These are phyloP conservation scores for Caenorhabditis latens DNA, from an alignment of 1,140 invertebrate genomes.

Conservation along the genomic window DNA sequence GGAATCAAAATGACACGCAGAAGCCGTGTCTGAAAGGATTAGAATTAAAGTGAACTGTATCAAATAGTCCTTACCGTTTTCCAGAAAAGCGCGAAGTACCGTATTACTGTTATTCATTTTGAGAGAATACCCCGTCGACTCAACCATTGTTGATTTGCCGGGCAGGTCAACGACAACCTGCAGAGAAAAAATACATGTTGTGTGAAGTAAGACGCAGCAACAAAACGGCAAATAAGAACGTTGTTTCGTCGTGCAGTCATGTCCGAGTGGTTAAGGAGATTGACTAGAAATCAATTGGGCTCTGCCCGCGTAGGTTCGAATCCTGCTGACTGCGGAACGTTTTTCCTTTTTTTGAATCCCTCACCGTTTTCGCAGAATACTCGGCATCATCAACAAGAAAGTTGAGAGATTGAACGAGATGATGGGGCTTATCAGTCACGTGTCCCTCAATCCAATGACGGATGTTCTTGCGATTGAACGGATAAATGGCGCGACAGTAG, in stretches of 20 bases:
- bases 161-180: conserved; percentile 33
- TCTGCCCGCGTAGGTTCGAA: conserved; percentile 71
- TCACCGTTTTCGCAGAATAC: conserved; percentile 32
- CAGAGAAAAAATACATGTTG: too few relatives aligned
- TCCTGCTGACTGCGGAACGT: conserved; percentile 66
- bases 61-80: background rate
- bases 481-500: conserved; percentile 37
- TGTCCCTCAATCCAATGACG: conserved; percentile 51
- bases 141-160: conserved; percentile 28
- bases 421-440: conserved; percentile 39
- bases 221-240: too few relatives aligned
- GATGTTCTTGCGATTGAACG: conserved; percentile 47
- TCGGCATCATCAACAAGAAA: conserved; percentile 10
- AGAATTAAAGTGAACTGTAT: background rate
- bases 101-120: conserved; percentile 35
- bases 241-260: conserved; percentile 45
- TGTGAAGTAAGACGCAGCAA: background rate
- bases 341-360: background rate
- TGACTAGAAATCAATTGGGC: conserved; percentile 69
- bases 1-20: conserved; percentile 16
- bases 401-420: conserved; percentile 34
- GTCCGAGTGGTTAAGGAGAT: conserved; percentile 67
- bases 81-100: conserved; percentile 23
- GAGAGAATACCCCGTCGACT: conserved; percentile 25
- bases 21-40: background rate